Percentiles rank a stretch among this genome's conserved stretches.
These are phyloP conservation scores for Leucopternis melanops DNA, from an alignment of 2,113 vertebrate genomes.

Conservation along the genomic window DNA sequence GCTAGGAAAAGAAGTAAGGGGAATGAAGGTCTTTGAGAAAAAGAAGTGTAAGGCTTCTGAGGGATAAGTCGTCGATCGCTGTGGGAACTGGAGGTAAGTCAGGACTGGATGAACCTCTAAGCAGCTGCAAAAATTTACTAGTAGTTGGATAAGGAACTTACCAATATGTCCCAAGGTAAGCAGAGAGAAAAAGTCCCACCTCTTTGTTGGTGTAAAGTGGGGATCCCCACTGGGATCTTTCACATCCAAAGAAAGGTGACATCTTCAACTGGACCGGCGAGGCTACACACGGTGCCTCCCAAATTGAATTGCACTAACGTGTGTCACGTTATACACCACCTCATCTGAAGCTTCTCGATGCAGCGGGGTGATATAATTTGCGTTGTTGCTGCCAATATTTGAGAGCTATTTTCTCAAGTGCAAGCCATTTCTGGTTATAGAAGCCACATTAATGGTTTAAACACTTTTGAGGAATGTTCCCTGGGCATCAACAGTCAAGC, in stretches of 20 bases:
- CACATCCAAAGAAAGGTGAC: background rate
- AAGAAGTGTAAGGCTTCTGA: background rate
- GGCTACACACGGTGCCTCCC: fast-evolving
- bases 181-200: background rate
- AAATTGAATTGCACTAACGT: background rate
- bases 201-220: background rate
- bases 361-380: background rate
- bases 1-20: background rate
- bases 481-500: background rate
- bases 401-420: background rate
- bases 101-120: background rate
- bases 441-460: background rate
- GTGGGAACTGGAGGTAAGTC: background rate
- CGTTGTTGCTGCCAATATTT: background rate
- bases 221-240: background rate
- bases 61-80: background rate
- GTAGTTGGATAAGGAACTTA: background rate
- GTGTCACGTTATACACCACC: background rate
- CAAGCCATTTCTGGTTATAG: background rate
- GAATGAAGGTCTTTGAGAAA: background rate
- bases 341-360: background rate
- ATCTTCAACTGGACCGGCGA: background rate
- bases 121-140: background rate
- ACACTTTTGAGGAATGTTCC: background rate
- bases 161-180: background rate